These are phyloP conservation scores for Coluber constrictor DNA, from an alignment of 2,797 vertebrate species.

Conservation along the genomic window DNA sequence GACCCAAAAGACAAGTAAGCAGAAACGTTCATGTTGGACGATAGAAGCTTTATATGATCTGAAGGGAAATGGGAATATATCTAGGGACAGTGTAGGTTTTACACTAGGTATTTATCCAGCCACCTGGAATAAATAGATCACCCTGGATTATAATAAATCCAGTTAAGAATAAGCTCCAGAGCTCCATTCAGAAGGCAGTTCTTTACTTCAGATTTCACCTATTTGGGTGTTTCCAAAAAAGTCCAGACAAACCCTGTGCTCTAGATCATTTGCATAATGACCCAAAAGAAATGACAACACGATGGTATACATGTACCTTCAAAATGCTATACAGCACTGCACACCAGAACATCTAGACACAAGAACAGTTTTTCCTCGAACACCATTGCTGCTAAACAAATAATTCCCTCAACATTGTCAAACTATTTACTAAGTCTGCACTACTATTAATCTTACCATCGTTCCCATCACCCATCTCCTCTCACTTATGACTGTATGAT, in stretches of 20 bases:
- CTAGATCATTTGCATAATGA: not conserved
- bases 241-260: not conserved
- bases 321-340: no score
- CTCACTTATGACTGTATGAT: no score
- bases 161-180: not conserved
- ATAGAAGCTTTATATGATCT: not conserved
- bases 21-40: not conserved
- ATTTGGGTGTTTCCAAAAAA: not conserved
- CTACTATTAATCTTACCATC: no score
- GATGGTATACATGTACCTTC: not conserved
- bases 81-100: not conserved
- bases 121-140: not conserved
- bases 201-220: not conserved
- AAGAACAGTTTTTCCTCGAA: no score
- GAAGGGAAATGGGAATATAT: not conserved
- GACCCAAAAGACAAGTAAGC: slow-evolving; percentile 86
- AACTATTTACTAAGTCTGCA: no score
- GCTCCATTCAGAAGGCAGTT: not conserved
- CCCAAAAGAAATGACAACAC: not conserved
- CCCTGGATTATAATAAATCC: not conserved
- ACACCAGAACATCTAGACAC: no score
- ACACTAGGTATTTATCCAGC: not conserved
- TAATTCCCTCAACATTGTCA: no score
- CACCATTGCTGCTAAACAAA: no score
- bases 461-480: no score